Base-by-base conservation (phyloP, 2,888 invertebrate species). In the Timandra comae region DNA sequence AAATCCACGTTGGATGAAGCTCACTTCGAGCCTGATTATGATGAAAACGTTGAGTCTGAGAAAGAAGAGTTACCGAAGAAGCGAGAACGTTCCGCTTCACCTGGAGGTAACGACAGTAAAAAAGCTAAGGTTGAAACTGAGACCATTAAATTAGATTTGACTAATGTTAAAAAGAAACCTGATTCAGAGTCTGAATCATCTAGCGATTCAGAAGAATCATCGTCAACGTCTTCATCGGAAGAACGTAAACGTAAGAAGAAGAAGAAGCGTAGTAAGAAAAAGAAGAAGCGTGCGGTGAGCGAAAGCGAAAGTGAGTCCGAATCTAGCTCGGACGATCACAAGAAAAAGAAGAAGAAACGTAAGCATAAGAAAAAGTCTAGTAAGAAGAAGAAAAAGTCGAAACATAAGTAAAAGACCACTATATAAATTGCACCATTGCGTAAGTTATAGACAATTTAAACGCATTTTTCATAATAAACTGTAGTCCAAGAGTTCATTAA, bases 1-100 rank as follows among this genome's bases (percentile, higher is more conserved):
- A 91, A 91, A 53, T 88, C 91, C 5, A 88, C 89, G 3, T 70
- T 92, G 24, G 92, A 93, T 51, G 93, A 93, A 70, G 88, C 91
- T 0, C 90, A 87, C 56, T 92, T 92, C 58, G 92, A 91, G 55
- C 92, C 92, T 0, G 92, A 93, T 61, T 92, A 93, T 64, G 92
- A 92, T 46, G 89, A 87, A 56, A 81, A 73, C 33, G 69, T 87
- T 9, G 86, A 89, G 49, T 85, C 90, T 3, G 91, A 91, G 38
- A 87, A 91, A 40, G 88, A 86, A 7, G 88, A 89, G 20, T 53
- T 50, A 20, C 52, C 47, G 7, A 81, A 80, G 48, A 85, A 81
- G 56, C 71, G 81, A 5, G 81, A 80, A 51, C 65, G 68, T 21
- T 78, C 82, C 1, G 48, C 42, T 2, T 74, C 81, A 23, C 68